Percentiles rank a stretch among this genome's conserved stretches.
Conservation (phyloP, 2,888 invertebrate species). For the Liopterus haemorrhoidalis region DNA sequence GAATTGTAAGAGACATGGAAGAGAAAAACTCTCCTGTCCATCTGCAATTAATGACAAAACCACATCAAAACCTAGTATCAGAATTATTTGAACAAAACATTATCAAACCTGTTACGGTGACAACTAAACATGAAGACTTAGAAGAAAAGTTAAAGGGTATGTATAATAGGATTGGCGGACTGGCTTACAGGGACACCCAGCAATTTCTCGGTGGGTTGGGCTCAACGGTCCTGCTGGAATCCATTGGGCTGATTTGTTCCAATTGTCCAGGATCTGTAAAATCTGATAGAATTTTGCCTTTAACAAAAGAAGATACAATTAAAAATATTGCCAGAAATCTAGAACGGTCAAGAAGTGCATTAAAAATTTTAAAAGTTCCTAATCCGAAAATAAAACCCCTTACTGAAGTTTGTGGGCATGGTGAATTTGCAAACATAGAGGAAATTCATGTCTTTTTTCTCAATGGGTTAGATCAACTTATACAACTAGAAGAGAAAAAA, state of each 20-base stretch:
- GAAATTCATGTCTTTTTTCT: conserved; percentile 29
- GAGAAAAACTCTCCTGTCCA: conserved; percentile 13
- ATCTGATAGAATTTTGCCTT: too few species aligned
- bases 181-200: too few species aligned
- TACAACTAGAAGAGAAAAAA: conserved; percentile 28
- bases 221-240: too few species aligned
- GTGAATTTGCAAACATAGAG: conserved; percentile 18
- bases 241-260: too few species aligned
- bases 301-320: conserved; percentile 18
- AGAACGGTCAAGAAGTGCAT: too few species aligned
- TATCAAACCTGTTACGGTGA: conserved; percentile 16
- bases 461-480: conserved; percentile 30
- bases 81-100: conserved; percentile 24
- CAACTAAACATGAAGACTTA: neutral
- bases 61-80: conserved; percentile 21
- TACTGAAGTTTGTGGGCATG: conserved; percentile 15
- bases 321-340: conserved; percentile 15
- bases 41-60: conserved; percentile 21
- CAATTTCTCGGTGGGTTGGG: too few species aligned
- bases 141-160: conserved; percentile 8
- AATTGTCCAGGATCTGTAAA: too few species aligned
- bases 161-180: conserved; percentile 6
- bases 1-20: conserved; percentile 17
- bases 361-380: conserved; percentile 19
- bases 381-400: conserved; percentile 21